A percentile compares a stretch with the other conserved stretches of the same genome.
These are phyloP conservation scores for Agrypnus murinus DNA, from an alignment of 2,888 invertebrate genomes.

Conservation along the genomic window DNA sequence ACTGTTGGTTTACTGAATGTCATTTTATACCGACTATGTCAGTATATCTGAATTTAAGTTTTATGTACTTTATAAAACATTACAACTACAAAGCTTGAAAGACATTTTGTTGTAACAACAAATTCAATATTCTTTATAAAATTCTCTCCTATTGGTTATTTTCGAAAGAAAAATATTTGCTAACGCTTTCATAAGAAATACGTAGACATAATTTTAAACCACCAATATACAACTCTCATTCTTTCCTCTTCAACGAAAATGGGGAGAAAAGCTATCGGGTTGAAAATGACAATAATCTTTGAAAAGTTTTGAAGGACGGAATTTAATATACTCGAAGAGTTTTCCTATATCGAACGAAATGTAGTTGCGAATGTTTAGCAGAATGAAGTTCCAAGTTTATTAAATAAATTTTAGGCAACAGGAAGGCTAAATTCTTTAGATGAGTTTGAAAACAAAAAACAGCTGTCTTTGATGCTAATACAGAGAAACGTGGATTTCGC, in stretches of 20 bases:
- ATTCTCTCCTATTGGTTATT: no score
- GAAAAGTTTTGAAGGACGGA: slow-evolving; percentile 22
- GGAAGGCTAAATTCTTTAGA: no score
- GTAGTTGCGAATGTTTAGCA: slow-evolving; percentile 20
- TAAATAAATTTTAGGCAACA: slow-evolving; percentile 7
- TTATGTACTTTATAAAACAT: no score
- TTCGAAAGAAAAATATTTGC: no score
- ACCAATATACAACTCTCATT: slow-evolving; percentile 12
- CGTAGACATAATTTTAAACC: slow-evolving; percentile 22
- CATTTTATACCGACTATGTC: no score
- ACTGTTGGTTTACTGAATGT: no score
- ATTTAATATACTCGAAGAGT: slow-evolving; percentile 22
- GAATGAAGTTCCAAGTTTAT: slow-evolving; percentile 4
- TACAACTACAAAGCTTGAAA: no score
- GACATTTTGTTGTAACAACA: no score
- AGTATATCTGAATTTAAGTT: no score
- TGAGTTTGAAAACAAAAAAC: no score
- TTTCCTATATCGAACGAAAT: slow-evolving; percentile 11
- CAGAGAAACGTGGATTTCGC: no score
- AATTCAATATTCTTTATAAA: no score
- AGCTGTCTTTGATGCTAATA: slow-evolving; percentile 6
- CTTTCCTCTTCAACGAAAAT: slow-evolving; percentile 2
- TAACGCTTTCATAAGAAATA: slow-evolving; percentile 12
- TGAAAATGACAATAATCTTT: slow-evolving; percentile 25
- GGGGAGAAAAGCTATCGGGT: slow-evolving; percentile 22